A percentile compares a stretch with the other conserved stretches of the same genome.
Evolutionary conservation across 2,888 invertebrate genomes (phyloP).

Genomic region (Drosophila helvetica): DNA sequence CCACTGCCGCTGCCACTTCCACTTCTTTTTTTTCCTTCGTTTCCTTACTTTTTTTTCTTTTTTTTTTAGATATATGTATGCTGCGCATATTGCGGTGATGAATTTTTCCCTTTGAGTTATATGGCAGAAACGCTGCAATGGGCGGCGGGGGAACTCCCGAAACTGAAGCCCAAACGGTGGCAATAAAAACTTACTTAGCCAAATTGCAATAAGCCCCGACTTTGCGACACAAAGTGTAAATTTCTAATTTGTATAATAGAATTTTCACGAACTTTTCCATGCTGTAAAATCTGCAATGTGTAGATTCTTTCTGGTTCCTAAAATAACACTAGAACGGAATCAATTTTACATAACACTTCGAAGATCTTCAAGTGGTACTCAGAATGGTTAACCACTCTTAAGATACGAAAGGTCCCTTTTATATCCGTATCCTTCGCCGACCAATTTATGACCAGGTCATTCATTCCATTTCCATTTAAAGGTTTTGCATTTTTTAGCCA

Average conservation of each 20-base stretch:
- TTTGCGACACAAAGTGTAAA: constrained; percentile 47
- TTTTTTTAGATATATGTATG: constrained; percentile 45
- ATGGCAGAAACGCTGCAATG: constrained; percentile 28
- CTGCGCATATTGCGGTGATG: constrained; percentile 79
- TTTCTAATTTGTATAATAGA: constrained; percentile 66
- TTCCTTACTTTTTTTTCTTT: constrained; percentile 11
- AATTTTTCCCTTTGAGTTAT: constrained; percentile 81
- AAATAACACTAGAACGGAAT: no score
- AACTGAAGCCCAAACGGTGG: constrained; percentile 29
- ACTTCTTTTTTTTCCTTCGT: not conserved
- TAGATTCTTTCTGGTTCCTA: not conserved
- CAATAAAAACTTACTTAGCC: constrained; percentile 73
- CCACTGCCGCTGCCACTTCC: constrained; percentile 44
- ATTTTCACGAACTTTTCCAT: constrained; percentile 15
- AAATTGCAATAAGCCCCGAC: constrained; percentile 62
- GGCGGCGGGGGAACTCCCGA: not conserved
- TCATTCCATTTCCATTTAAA: no score
- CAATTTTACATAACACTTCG: no score
- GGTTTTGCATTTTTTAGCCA: no score
- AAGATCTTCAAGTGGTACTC: no score
- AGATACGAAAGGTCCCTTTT: no score
- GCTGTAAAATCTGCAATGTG: not conserved
- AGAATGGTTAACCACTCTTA: no score
- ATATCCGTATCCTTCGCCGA: no score
- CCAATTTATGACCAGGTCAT: no score